Base-by-base conservation (phyloP, 2,113 vertebrate species). In the Numenius arquata region DNA sequence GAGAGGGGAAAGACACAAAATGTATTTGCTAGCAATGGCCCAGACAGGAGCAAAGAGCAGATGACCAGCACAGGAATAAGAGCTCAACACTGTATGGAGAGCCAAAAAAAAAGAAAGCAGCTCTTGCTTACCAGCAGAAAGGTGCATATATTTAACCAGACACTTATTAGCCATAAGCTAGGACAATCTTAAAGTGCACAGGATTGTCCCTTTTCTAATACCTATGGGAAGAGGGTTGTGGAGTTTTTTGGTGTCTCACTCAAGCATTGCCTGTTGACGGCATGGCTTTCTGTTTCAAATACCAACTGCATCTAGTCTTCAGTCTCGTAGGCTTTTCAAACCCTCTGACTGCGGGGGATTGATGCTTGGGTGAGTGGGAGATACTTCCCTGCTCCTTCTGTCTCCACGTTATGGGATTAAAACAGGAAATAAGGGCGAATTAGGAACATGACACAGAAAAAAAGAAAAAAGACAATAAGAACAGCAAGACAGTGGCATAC, bases 1-100 rank as follows among this genome's bases (percentile, higher is more conserved):
- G 15, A 56, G 11, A 41, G 9, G 25, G 16, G 25, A 15, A 72
- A 72, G 41, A 50, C 4, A 34, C 1, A 8, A 82, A 66, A 76
- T 1, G 0, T 15, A 47, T 52, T 72, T 67, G 58, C 29, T 78
- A 66, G 34, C 1, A 1, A 61, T 6, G 9, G 20, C 13, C 9
- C 25, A 87, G 26, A 10, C 22, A 76, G 23, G 10, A 92, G 26
- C 29, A 61, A 9, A 59, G 47, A 61, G 7, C 6, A 11, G 9
- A 50, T 27, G 20, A 73, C 36, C 0, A 9, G 12, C 25, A 36
- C 38, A 84, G 12, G 22, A 76, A 61, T 36, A 50, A 3, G 11
- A 91, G 23, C 48, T 58, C 30, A 81, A 56, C 0, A 3, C 13
- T 74, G 5, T 5, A 67, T 7, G 5, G 20, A 82, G 23, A 70